Base-by-base conservation (phyloP, 2,797 vertebrate genomes). In the Mus spretus region DNA sequence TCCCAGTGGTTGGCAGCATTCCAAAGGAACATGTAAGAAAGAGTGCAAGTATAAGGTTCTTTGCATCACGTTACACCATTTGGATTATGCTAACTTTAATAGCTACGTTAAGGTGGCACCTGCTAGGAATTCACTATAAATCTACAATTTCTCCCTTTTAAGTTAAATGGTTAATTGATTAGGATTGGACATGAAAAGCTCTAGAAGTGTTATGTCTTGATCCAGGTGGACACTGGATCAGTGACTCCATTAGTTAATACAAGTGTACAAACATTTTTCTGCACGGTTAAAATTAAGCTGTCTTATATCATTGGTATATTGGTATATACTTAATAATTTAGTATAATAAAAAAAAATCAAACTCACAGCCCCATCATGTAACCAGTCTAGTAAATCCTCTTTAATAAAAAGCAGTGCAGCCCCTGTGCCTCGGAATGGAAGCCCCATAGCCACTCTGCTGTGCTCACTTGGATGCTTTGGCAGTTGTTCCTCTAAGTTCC, bases 251-350 rank as follows among this genome's bases (percentile, higher is more conserved):
- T 91, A 87, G 34, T 65, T 88, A 83, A 92, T 61, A 47, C 17
- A 19, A 59, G 14, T 37, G 8, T 44, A 17, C 37, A 94, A 82
- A 70, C 84, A 92, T 88, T 17, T 53, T 90, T 82, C 6, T 89
- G n/a, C 72, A 31, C 4, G 47, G n/a, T 93, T 95, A 53, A 91
- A 97, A 97, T 63, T 40, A 96, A 96, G 91, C 4, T 24, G 44
- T 57, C 87, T 75, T 65, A n/a, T 3, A n/a, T 80, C 70, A 57
- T 89, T 19, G 13, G 28, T 77, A 20, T 70, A n/a, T n/a, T n/a
- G 24, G 63, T 83, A 59, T 83, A 59, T 19, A 37, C 31, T 87
- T 67, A 87, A 75, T 75, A 28, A 86, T 40, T 59, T 47, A 57
- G 44, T 90, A 50, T 70, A 80, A n/a, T 28, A 14, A 10, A 47